Evolutionary conservation across 2,797 vertebrate species (phyloP), one percentile per base, ranked within the genome.

Genomic region (Scolopax bukidnonensis): DNA sequence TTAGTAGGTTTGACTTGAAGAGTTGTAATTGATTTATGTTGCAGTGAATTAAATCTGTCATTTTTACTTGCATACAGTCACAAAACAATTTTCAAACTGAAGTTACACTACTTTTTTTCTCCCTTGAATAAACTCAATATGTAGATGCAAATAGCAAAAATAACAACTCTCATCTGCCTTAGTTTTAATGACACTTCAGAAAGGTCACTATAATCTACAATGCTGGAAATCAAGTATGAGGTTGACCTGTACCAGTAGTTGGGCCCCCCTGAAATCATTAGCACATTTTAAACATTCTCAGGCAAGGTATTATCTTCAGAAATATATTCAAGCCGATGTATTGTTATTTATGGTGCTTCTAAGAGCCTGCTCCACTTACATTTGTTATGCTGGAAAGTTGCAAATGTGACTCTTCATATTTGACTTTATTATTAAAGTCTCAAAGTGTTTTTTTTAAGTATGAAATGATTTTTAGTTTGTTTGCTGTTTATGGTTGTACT

Each of bases 251-350:
- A 3, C 3, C 28, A 71, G 64, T 69, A 27, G 3, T 19, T 36
- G 4, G 6, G 8, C 6, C 0, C 1, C 2, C 2, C 10, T 60
- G 17, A 45, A 85, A 45, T 61, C 21, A 40, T 27, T 28, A 51
- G 2, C 3, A 53, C 5, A 43, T 15, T 84, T 78, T 40, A 56
- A 78, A 48, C 2, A 3, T 67, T 91, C 21, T 64, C 9, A 40
- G 32, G 4, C 12, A 75, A 68, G 23, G 12, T n/a, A 65, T 48
- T 81, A 40, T 71, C 25, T 24, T 40, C 11, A 71, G 54, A 90
- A 84, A 9, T 5, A 25, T 13, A 4, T 43, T n/a, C 43, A 68
- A 75, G 7, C 8, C 48, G 4, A 40, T 56, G n/a, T 60, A 12
- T 64, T 45, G 2, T 3, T 70, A 27, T 61, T 48, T 61, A 3